Evolutionary conservation across 2,888 invertebrate species (phyloP).

Genomic region (Gnatocerus cornutus): DNA sequence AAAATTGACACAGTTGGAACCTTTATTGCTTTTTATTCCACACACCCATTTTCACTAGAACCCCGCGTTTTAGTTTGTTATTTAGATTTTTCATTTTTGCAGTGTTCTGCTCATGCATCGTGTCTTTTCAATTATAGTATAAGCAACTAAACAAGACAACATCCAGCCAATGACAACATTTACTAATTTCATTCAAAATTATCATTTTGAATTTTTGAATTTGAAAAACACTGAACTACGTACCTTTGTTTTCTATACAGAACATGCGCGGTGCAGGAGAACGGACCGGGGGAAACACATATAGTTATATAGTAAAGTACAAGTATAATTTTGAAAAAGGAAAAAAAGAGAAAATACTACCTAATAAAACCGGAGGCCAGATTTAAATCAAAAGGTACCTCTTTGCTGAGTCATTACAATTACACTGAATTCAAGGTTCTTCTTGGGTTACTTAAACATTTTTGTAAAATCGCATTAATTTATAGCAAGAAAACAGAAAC

Average conservation of each 20-base stretch:
- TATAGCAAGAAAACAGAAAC: background rate
- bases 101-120: slow-evolving; percentile 48
- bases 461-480: background rate
- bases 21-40: slow-evolving; percentile 1
- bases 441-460: background rate
- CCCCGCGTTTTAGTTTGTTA: slow-evolving; percentile 9
- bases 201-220: slow-evolving; percentile 48
- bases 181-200: slow-evolving; percentile 38
- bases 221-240: slow-evolving; percentile 65
- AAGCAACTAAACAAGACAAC: slow-evolving; percentile 29
- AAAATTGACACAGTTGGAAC: background rate
- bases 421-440: slow-evolving; percentile 4
- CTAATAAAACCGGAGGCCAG: background rate
- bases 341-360: slow-evolving; percentile 3
- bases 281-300: slow-evolving; percentile 68
- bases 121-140: slow-evolving; percentile 33
- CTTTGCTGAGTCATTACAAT: background rate
- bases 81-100: slow-evolving; percentile 12
- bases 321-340: slow-evolving; percentile 18
- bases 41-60: slow-evolving; percentile 26
- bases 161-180: slow-evolving; percentile 47
- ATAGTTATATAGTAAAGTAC: slow-evolving; percentile 59
- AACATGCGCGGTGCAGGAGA: slow-evolving; percentile 68
- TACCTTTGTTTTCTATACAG: slow-evolving; percentile 72
- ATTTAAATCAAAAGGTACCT: background rate